These are phyloP conservation scores for Aselliscus stoliczkanus DNA, from an alignment of 2,797 vertebrate species.

Conservation along the genomic window DNA sequence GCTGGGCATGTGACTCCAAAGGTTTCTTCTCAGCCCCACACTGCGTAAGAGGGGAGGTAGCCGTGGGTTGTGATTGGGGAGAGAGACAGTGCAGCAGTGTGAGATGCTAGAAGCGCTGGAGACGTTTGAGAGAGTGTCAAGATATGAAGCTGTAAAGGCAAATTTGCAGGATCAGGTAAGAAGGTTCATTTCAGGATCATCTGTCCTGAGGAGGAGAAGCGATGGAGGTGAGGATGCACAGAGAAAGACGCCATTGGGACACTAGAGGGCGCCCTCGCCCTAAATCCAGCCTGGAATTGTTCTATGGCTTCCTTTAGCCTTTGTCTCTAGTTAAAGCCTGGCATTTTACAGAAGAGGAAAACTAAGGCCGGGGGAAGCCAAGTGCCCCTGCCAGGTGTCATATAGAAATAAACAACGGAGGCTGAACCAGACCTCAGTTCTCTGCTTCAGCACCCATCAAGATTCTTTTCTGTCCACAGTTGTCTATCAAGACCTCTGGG, in stretches of 20 bases:
- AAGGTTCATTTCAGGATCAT: background rate
- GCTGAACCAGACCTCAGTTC: background rate
- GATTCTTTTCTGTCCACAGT: background rate
- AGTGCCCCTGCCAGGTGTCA: background rate
- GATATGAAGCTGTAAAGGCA: background rate
- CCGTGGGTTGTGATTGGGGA: background rate
- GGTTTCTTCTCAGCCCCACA: background rate
- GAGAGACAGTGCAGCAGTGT: background rate
- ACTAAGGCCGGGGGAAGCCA: background rate
- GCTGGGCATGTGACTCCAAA: background rate
- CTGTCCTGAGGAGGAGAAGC: background rate
- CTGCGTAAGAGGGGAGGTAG: background rate
- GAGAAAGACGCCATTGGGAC: background rate
- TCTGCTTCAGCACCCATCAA: background rate
- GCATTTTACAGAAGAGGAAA: background rate
- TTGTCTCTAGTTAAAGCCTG: constrained; percentile 34
- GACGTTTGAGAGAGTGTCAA: background rate
- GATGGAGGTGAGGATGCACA: background rate
- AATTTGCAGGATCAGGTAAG: background rate
- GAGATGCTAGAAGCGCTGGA: background rate
- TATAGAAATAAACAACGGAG: background rate
- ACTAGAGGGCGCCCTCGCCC: constrained; percentile 63
- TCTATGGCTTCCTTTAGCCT: background rate
- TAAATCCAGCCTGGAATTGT: background rate
- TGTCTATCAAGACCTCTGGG: background rate